Evolutionary conservation across 2,888 invertebrate genomes (phyloP).

Genomic region (Cephus pygmeus): DNA sequence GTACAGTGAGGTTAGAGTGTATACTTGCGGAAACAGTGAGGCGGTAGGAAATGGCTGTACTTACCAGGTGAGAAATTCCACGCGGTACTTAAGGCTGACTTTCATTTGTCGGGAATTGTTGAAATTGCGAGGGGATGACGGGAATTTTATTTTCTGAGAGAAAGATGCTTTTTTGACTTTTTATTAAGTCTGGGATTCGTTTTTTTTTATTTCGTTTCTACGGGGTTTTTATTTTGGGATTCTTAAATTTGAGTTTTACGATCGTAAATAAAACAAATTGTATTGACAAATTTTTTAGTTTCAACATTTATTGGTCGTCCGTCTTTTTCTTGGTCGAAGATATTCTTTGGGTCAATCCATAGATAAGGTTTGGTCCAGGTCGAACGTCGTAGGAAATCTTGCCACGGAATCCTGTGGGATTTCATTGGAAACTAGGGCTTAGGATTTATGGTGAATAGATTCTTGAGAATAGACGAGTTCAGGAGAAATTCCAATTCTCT

Average conservation of each 20-base stretch:
- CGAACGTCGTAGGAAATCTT: background rate
- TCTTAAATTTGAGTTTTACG: too few relatives aligned
- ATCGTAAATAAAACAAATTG: background rate
- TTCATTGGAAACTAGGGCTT: background rate
- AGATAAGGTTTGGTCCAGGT: background rate
- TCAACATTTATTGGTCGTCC: fast-evolving
- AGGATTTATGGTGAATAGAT: background rate
- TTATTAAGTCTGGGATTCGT: background rate
- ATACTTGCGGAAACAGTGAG: background rate
- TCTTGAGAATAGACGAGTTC: background rate
- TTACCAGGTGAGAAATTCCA: background rate
- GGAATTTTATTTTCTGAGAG: background rate
- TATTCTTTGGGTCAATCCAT: background rate
- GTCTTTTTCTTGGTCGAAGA: background rate
- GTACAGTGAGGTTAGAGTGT: background rate
- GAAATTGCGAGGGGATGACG: background rate
- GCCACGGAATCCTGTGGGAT: background rate
- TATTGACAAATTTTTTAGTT: background rate
- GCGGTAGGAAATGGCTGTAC: background rate
- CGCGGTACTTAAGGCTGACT: background rate
- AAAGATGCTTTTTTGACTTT: background rate
- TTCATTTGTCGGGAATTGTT: background rate
- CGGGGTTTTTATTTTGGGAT: too few relatives aligned
- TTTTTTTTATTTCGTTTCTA: background rate
- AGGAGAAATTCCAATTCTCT: background rate